These are phyloP conservation scores for Takifugu bimaculatus DNA, from an alignment of 2,113 vertebrate genomes.

Conservation along the genomic window DNA sequence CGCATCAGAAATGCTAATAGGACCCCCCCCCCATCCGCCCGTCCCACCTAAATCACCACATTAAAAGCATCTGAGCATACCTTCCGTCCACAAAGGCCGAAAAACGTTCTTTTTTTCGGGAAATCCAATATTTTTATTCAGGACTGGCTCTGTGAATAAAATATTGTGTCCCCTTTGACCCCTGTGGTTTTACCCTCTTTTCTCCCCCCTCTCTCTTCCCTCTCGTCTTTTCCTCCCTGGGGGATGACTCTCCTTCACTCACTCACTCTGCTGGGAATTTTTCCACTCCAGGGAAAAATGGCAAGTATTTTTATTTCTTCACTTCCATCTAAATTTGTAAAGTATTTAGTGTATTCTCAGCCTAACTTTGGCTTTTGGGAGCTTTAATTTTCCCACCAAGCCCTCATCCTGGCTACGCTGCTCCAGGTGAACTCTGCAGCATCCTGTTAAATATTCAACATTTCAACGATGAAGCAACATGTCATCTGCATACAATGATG, in stretches of 20 bases:
- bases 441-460: constrained; percentile 20
- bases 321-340: constrained; percentile 45
- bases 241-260: constrained; percentile 50
- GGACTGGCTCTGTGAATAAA: constrained; percentile 77
- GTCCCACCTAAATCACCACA: constrained; percentile 37
- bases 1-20: constrained; percentile 47
- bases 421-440: too few species aligned
- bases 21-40: neutral
- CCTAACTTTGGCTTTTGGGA: neutral
- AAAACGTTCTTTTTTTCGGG: constrained; percentile 52
- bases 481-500: constrained; percentile 11
- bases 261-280: constrained; percentile 69
- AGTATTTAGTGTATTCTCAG: constrained; percentile 1
- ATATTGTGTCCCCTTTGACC: constrained; percentile 74
- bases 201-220: constrained; percentile 49
- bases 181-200: constrained; percentile 75
- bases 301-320: constrained; percentile 71
- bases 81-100: constrained; percentile 45
- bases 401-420: neutral
- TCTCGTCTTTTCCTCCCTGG: constrained; percentile 56
- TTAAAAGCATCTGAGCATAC: constrained; percentile 36
- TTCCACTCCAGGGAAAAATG: constrained; percentile 74
- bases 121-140: constrained; percentile 79
- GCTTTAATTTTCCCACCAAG: neutral
- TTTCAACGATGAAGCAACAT: neutral